phyloP scores from a whole-genome alignment of 2,797 vertebrate genomes.

The Hephaestus fuliginosus region DNA sequence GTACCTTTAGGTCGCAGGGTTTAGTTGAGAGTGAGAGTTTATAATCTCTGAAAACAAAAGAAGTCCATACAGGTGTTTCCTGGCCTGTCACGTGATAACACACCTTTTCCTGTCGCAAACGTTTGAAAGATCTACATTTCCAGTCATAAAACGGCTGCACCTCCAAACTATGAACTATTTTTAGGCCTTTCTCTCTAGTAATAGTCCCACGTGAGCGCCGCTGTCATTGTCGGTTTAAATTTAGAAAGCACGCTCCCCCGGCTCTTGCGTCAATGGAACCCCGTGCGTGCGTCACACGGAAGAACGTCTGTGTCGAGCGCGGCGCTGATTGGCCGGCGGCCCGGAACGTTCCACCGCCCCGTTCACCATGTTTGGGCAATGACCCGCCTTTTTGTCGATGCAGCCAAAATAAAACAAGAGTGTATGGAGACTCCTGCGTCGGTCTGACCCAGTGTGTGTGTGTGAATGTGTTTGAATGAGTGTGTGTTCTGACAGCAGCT shows the following conservation, averaged over 20 bases:
- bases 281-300: constrained; percentile 92
- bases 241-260: constrained; percentile 88
- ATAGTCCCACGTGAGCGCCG: constrained; percentile 77
- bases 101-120: constrained; percentile 18
- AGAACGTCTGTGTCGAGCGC: constrained; percentile 73
- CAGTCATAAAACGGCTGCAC: constrained; percentile 59
- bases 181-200: constrained; percentile 76
- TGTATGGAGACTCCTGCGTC: constrained; percentile 55
- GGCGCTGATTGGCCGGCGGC: constrained; percentile 78
- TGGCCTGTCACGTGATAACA: constrained; percentile 12
- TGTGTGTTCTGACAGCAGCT: constrained; percentile 66
- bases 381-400: constrained; percentile 69
- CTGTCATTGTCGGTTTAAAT: constrained; percentile 85
- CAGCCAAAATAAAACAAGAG: constrained; percentile 79
- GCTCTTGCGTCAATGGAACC: constrained; percentile 97
- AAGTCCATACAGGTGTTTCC: constrained; percentile 50
- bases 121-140: constrained; percentile 52
- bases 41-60: constrained; percentile 12
- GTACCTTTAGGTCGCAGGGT: neutral
- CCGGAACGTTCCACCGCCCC: constrained; percentile 87
- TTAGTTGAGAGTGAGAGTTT: neutral
- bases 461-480: constrained; percentile 66
- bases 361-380: constrained; percentile 84
- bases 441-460: constrained; percentile 62
- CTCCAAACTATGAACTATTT: constrained; percentile 72